These are phyloP conservation scores for Bombus huntii DNA, from an alignment of 1,140 invertebrate genomes.

Conservation along the genomic window DNA sequence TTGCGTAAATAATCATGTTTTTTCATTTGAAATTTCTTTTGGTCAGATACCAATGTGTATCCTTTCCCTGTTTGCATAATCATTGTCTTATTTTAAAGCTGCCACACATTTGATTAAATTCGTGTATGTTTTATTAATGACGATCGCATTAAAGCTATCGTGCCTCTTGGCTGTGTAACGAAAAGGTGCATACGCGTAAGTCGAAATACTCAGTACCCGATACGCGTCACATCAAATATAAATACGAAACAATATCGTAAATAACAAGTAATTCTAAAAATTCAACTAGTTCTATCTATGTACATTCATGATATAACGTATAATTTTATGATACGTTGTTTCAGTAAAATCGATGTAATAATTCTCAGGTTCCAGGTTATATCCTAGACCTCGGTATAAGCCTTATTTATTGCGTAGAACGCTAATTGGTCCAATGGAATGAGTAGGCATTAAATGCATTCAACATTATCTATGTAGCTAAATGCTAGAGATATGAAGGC, in stretches of 20 bases:
- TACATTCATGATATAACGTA: conserved; percentile 18
- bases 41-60: not conserved
- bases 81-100: conserved; percentile 33
- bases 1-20: not conserved
- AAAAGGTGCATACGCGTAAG: conserved; percentile 24
- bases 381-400: not conserved
- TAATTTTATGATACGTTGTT: conserved; percentile 6
- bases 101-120: conserved; percentile 34
- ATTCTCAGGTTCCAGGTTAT: not conserved
- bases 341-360: not conserved
- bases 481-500: not conserved
- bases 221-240: conserved; percentile 27
- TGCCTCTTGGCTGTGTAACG: conserved; percentile 1
- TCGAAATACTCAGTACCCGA: not conserved
- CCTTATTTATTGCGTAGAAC: not conserved
- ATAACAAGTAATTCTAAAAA: conserved; percentile 39
- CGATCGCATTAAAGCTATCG: conserved; percentile 32
- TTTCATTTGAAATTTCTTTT: not conserved
- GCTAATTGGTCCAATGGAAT: conserved; percentile 23
- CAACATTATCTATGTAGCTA: not conserved
- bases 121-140: conserved; percentile 4
- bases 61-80: not conserved
- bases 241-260: conserved; percentile 42
- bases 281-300: conserved; percentile 39
- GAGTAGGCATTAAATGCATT: not conserved